Conservation (phyloP, 1,140 invertebrate genomes). For the Colletes latitarsis region DNA sequence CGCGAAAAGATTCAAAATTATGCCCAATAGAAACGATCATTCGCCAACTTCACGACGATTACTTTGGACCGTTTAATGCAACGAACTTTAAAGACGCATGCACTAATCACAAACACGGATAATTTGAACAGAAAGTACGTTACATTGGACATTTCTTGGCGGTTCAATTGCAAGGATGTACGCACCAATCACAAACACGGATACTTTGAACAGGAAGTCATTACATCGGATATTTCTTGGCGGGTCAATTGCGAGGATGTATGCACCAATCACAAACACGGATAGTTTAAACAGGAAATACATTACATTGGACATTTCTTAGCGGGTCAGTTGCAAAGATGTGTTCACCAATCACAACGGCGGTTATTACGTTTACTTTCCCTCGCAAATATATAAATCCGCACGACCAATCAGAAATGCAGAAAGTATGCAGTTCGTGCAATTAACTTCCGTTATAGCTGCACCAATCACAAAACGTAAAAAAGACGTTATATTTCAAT, state of each 20-base stretch:
- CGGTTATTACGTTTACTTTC: too few species aligned
- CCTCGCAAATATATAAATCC: too few species aligned
- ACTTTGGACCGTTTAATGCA: slow-evolving; percentile 89
- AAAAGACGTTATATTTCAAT: too few species aligned
- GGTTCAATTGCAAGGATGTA: slow-evolving; percentile 82
- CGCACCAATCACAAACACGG: slow-evolving; percentile 79
- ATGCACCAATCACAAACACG: slow-evolving; percentile 79
- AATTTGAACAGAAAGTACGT: not conserved
- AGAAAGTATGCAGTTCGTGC: too few species aligned
- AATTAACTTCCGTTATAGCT: too few species aligned
- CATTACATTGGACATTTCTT: not conserved
- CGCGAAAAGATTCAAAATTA: slow-evolving; percentile 81
- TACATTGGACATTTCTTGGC: too few species aligned
- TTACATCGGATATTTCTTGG: too few species aligned
- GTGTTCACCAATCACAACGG: too few species aligned
- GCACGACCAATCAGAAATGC: too few species aligned
- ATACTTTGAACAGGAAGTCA: not conserved
- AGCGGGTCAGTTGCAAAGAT: not conserved
- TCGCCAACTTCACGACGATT: slow-evolving; percentile 91
- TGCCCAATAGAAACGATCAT: slow-evolving; percentile 93
- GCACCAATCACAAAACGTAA: too few species aligned
- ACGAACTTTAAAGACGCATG: slow-evolving; percentile 94
- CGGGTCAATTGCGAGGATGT: slow-evolving; percentile 81
- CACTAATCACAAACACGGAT: slow-evolving; percentile 62
- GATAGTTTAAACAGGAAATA: not conserved